Conservation (phyloP, 1,140 invertebrate species). For the Anastrepha obliqua region DNA sequence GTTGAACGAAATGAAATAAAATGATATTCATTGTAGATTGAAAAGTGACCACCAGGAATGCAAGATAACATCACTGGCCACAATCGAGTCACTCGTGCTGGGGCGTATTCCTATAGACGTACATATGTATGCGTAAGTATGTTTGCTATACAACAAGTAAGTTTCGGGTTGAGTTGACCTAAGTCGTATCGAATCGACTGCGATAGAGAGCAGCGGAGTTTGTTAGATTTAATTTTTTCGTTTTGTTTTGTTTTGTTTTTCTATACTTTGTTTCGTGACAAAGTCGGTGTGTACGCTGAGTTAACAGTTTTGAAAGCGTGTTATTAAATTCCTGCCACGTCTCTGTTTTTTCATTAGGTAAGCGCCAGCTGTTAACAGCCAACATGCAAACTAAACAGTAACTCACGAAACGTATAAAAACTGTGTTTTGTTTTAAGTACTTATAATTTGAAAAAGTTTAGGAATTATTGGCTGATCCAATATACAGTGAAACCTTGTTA, state of each 20-base stretch:
- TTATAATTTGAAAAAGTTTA: no score
- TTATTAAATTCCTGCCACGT: conserved; percentile 32
- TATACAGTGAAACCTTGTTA: no score
- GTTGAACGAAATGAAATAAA: conserved; percentile 53
- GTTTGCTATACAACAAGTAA: background rate
- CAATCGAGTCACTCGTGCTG: conserved; percentile 36
- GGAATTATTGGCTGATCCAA: no score
- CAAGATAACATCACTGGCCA: conserved; percentile 49
- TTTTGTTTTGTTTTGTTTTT: background rate
- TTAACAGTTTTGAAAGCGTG: conserved; percentile 46
- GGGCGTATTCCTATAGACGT: background rate
- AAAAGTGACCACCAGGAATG: conserved; percentile 54
- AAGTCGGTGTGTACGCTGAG: conserved; percentile 17
- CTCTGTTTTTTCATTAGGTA: background rate
- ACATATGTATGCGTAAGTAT: background rate
- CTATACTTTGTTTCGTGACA: conserved; percentile 18
- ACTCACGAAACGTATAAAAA: background rate
- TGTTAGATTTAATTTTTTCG: conserved; percentile 8
- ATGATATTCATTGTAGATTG: conserved; percentile 53
- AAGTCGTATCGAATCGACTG: conserved; percentile 33
- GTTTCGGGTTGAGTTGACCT: conserved; percentile 34
- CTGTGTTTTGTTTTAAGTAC: no score
- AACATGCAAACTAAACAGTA: background rate
- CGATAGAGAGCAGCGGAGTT: background rate
- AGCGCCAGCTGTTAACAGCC: conserved; percentile 32